Conservation (phyloP, 2,888 invertebrate genomes). For the Chloroclysta siterata region DNA sequence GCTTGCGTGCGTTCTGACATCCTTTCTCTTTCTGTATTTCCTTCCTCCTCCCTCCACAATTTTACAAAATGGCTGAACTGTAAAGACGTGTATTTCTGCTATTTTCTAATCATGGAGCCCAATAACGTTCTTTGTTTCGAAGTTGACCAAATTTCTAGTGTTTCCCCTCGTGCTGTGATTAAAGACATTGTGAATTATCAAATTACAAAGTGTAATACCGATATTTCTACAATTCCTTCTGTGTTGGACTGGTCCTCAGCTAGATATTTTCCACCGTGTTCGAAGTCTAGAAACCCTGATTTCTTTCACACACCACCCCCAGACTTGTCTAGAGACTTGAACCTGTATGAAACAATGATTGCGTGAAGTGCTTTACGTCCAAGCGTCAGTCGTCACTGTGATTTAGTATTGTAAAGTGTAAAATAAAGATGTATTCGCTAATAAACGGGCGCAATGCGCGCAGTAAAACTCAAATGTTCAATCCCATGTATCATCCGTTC, state of each 20-base stretch:
- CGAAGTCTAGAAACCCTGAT: conserved; percentile 45
- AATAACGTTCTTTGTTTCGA: conserved; percentile 62
- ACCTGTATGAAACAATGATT: conserved; percentile 37
- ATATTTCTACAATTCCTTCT: conserved; percentile 24
- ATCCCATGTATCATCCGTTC: conserved; percentile 59
- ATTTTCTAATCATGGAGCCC: conserved; percentile 77
- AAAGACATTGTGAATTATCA: conserved; percentile 52
- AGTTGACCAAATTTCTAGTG: conserved; percentile 60
- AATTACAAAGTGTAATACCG: conserved; percentile 38
- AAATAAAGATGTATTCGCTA: conserved; percentile 64
- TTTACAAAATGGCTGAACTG: conserved; percentile 81
- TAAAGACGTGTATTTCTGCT: conserved; percentile 76
- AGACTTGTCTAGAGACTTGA: conserved; percentile 55
- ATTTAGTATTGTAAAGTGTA: conserved; percentile 27
- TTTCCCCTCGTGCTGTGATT: conserved; percentile 42
- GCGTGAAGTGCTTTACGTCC: conserved; percentile 32
- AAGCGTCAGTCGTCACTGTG: conserved; percentile 42
- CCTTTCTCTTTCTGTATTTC: too few relatives aligned
- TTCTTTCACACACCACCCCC: conserved; percentile 65
- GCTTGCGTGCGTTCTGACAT: background rate
- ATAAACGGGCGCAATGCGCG: conserved; percentile 65
- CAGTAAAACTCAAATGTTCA: conserved; percentile 49
- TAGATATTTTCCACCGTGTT: conserved; percentile 50
- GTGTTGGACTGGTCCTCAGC: conserved; percentile 58
- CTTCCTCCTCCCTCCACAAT: conserved; percentile 20